A percentile compares a stretch with the other conserved stretches of the same genome.
Conservation (phyloP, 2,797 vertebrate genomes). For the Moxostoma hubbsi region DNA sequence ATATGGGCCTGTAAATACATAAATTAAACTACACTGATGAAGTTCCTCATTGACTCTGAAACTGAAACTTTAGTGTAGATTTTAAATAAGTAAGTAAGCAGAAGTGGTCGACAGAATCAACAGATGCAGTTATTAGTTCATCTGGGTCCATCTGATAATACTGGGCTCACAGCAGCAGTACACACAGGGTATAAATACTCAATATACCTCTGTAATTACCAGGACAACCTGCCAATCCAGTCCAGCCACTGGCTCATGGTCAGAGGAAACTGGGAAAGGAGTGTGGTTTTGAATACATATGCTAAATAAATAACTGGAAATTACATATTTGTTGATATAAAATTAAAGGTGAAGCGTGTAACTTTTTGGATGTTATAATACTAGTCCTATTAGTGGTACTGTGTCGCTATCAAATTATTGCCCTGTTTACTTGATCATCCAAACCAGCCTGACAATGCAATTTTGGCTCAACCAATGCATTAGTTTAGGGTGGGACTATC, state of each 20-base stretch:
- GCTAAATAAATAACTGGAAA: background rate
- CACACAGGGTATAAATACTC: background rate
- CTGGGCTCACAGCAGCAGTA: background rate
- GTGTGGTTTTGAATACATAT: background rate
- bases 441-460: no score
- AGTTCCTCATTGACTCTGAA: background rate
- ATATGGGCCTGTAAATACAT: background rate
- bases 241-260: background rate
- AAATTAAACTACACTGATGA: background rate
- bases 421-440: no score
- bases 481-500: no score
- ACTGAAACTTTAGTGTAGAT: no score
- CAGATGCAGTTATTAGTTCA: background rate
- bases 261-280: constrained; percentile 5
- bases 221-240: constrained; percentile 6
- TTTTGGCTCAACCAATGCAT: no score
- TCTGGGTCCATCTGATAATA: background rate
- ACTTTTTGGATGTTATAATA: no score
- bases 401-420: no score
- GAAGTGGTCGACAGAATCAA: background rate
- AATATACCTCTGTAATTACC: background rate
- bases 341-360: no score
- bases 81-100: no score
- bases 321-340: background rate
- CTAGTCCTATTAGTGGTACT: background rate